Evolutionary conservation across 2,797 vertebrate genomes (phyloP), one percentile per base, ranked within the genome.

Genomic region (Alcedo quadribrachys): DNA sequence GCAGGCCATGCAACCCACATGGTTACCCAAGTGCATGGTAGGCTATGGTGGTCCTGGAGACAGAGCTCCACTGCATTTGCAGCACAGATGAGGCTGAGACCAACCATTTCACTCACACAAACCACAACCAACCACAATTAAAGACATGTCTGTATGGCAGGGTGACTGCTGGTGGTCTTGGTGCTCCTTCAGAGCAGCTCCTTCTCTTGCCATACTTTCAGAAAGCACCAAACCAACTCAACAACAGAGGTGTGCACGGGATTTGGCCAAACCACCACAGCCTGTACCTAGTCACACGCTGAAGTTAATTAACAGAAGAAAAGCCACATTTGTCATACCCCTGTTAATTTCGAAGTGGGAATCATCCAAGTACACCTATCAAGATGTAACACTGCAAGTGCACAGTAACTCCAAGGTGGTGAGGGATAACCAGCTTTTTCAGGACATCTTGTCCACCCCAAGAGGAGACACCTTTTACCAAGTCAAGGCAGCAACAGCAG

Each of bases 381-480:
- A 48, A 84, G 45, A 94, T 0, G 14, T 58, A 78, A 91, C 62
- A 51, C 43, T 88, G 63, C 62, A 70, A 91, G 68, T 21, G 78
- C 21, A 5, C 37, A 76, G 33, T 27, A 93, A 61, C 30, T 60
- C 70, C 89, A 48, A 51, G 42, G 84, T 40, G 55, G 85, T 4
- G 55, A 65, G 92, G 50, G 50, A 94, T 11, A 91, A 84, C 48
- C 78, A 73, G 53, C 57, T 91, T 71, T 95, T 85, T 80, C 62
- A 80, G 81, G 78, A 91, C 81, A 78, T 61, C 65, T 85, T 35
- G 63, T 92, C 86, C 94, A 83, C 62, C 60, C 92, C 79, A 62
- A 87, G 91, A 91, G 85, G 90, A 94, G 95, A 92, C 95, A 96
- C 96, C 95, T 98, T 97, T 96, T 97, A 98, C 97, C 97, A 97